Conservation (phyloP, 2,113 vertebrate genomes). For the Phainopepla nitens region DNA sequence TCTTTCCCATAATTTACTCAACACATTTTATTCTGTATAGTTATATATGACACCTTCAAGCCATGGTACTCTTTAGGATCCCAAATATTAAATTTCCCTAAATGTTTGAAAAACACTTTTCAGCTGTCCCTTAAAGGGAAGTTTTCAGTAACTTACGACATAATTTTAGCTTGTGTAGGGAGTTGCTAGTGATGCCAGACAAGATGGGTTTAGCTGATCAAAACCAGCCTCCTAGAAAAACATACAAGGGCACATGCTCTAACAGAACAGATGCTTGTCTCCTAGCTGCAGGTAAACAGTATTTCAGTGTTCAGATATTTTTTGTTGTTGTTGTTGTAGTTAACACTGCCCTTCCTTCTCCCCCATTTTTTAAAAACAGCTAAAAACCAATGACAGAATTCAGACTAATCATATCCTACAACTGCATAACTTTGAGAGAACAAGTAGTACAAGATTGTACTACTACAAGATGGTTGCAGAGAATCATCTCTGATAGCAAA, state of each 20-base stretch:
- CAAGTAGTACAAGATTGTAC: neutral
- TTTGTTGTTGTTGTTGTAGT: no score
- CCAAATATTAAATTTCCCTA: neutral
- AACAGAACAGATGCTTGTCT: neutral
- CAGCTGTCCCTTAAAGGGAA: neutral
- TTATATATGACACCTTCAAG: neutral
- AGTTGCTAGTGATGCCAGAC: neutral
- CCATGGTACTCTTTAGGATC: neutral
- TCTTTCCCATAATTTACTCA: neutral
- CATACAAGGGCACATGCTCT: fast-evolving
- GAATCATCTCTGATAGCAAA: neutral
- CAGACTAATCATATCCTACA: neutral
- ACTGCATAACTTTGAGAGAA: neutral
- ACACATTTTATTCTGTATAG: neutral
- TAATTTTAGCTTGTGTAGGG: neutral
- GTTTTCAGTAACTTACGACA: neutral
- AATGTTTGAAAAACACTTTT: neutral
- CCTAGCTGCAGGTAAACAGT: neutral
- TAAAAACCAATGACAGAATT: neutral
- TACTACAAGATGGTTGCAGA: no score
- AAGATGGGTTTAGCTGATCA: neutral
- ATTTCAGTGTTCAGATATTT: neutral
- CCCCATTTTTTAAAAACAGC: neutral
- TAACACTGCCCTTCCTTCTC: neutral
- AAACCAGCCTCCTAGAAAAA: neutral